Evolutionary conservation across 2,113 vertebrate genomes (phyloP).

Genomic region (Cairina moschata): DNA sequence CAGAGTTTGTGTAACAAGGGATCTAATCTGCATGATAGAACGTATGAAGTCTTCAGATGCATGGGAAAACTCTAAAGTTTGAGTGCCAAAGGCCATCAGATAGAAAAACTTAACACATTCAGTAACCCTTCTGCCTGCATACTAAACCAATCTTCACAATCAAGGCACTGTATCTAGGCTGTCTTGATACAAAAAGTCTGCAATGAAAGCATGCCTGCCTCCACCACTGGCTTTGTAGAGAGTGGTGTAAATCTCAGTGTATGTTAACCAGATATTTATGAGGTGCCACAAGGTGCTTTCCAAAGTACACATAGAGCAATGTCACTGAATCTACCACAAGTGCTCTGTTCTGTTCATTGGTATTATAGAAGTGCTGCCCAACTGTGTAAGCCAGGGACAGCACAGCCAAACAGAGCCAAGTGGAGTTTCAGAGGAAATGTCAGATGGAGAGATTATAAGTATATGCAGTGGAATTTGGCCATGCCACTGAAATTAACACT

Average conservation of each 20-base stretch:
- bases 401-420: neutral
- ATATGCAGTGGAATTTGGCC: neutral
- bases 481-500: neutral
- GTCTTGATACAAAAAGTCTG: neutral
- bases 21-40: neutral
- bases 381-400: neutral
- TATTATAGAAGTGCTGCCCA: neutral
- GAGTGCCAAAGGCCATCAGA: neutral
- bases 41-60: accelerated
- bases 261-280: neutral
- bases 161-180: neutral
- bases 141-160: neutral
- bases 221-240: neutral
- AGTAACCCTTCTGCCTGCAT: neutral
- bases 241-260: neutral
- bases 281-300: neutral
- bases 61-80: neutral
- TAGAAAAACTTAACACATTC: neutral
- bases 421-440: neutral
- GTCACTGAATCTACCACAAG: neutral
- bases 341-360: neutral
- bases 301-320: neutral
- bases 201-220: neutral
- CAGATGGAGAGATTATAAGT: neutral
- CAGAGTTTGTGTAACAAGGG: neutral